A percentile compares a stretch with the other conserved stretches of the same genome.
Conservation (phyloP, 2,888 invertebrate genomes). For the Idaea straminata region DNA sequence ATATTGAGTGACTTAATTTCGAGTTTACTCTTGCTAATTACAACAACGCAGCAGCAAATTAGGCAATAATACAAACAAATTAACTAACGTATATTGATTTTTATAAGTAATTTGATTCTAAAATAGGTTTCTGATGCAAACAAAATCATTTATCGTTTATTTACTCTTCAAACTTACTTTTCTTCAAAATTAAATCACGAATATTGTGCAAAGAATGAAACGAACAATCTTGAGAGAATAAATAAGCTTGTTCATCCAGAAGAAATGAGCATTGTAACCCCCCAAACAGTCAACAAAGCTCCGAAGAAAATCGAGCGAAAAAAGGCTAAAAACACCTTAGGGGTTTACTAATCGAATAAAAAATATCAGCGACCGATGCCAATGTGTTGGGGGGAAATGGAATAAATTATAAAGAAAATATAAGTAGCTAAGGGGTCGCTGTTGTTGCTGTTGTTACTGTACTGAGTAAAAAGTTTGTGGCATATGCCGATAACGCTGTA, state of each 20-base stretch:
- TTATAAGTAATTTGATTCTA: neutral
- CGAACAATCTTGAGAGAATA: conserved; percentile 52
- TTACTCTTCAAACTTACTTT: neutral
- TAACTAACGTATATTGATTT: too few species aligned
- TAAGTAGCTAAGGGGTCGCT: conserved; percentile 72
- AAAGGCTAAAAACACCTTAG: conserved; percentile 82
- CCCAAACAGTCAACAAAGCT: conserved; percentile 78
- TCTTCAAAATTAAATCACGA: conserved; percentile 20
- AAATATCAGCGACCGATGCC: conserved; percentile 81
- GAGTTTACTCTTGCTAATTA: too few species aligned
- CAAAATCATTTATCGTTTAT: neutral
- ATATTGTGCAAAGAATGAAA: conserved; percentile 28
- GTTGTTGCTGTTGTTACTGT: conserved; percentile 69
- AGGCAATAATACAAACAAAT: too few species aligned
- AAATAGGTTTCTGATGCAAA: neutral
- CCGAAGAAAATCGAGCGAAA: conserved; percentile 81
- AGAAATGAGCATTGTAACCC: conserved; percentile 77
- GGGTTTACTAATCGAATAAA: conserved; percentile 82
- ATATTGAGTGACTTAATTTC: neutral
- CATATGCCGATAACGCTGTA: conserved; percentile 68
- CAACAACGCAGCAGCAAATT: too few species aligned
- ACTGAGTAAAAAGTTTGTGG: conserved; percentile 69
- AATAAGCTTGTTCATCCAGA: conserved; percentile 76
- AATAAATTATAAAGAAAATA: conserved; percentile 80
- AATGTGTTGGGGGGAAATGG: conserved; percentile 77